Conservation (phyloP, 1,140 invertebrate genomes). For the Nebria ingens region DNA sequence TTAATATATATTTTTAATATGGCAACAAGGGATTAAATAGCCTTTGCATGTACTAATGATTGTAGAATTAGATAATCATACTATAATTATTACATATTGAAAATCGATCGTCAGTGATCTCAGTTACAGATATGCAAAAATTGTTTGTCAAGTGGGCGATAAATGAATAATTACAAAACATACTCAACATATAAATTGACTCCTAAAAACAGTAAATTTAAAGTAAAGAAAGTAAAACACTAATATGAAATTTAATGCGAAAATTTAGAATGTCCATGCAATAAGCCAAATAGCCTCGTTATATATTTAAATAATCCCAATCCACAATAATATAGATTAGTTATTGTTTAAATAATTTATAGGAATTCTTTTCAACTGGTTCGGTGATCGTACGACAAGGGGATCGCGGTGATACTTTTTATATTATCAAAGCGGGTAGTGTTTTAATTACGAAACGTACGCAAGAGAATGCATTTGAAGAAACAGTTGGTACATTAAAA, state of each 20-base stretch:
- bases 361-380: constrained; percentile 76
- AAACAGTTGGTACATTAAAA: constrained; percentile 49
- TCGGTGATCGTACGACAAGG: constrained; percentile 87
- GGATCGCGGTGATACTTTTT: constrained; percentile 90
- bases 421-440: constrained; percentile 85
- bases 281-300: background rate
- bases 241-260: background rate
- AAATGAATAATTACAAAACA: too few species aligned
- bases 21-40: too few species aligned
- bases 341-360: constrained; percentile 17
- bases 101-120: too few species aligned
- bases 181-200: too few species aligned
- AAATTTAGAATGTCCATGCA: too few species aligned
- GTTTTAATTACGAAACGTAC: constrained; percentile 64
- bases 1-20: too few species aligned
- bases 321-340: constrained; percentile 4
- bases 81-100: too few species aligned
- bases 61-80: too few species aligned
- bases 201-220: background rate
- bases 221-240: background rate
- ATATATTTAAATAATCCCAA: too few species aligned
- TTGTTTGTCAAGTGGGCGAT: too few species aligned
- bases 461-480: constrained; percentile 43
- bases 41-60: too few species aligned
- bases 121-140: too few species aligned